A percentile compares a stretch with the other conserved stretches of the same genome.
Conservation (phyloP, 2,113 vertebrate genomes). For the Grallaria varia region DNA sequence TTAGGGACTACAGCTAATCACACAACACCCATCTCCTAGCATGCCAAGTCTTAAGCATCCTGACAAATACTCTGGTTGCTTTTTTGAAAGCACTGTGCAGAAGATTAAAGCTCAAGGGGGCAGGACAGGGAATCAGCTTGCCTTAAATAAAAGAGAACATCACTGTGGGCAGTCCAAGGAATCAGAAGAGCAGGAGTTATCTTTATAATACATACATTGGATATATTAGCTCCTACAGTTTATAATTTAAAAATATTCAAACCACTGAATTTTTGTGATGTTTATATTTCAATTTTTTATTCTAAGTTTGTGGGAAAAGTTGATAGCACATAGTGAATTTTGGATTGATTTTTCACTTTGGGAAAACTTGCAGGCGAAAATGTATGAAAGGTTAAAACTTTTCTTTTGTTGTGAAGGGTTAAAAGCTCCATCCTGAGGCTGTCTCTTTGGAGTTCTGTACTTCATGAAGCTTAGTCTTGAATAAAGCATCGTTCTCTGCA, state of each 20-base stretch:
- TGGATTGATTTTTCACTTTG: not conserved
- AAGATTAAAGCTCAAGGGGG: not conserved
- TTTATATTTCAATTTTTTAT: not conserved
- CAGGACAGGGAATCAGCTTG: not conserved
- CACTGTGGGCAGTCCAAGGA: not conserved
- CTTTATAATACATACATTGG: not conserved
- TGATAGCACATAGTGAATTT: not conserved
- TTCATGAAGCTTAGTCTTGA: not conserved
- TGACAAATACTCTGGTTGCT: not conserved
- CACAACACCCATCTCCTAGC: not conserved
- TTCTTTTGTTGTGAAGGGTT: not conserved
- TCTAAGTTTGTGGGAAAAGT: not conserved
- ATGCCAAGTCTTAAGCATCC: not conserved
- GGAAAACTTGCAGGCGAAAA: not conserved
- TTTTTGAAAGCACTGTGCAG: not conserved
- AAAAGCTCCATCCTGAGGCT: not conserved
- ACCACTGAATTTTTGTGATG: not conserved
- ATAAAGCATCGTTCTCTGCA: not conserved
- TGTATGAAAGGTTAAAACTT: not conserved
- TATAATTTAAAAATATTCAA: not conserved
- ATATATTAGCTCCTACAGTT: not conserved
- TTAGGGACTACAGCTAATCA: not conserved
- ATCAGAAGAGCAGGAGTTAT: not conserved
- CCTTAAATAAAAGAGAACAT: not conserved
- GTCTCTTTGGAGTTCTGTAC: not conserved